Evolutionary conservation across 2,797 vertebrate genomes (phyloP).

Genomic region (Gorsachius magnificus): DNA sequence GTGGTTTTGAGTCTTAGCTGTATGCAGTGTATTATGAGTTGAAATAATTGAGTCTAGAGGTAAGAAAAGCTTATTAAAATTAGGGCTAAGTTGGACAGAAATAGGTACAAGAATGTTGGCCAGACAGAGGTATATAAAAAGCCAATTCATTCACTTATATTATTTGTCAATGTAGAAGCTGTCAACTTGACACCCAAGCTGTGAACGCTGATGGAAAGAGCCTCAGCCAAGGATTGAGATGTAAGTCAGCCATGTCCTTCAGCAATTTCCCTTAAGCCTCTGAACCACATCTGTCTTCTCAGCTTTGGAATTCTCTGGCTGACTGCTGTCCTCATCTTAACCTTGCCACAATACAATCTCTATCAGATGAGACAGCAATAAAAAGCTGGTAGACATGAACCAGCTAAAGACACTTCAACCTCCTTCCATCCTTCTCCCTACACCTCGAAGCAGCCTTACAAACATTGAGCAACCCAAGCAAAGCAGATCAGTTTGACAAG

Average conservation of each 20-base stretch:
- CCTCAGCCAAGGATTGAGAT: neutral
- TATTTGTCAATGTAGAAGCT: neutral
- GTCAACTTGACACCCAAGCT: neutral
- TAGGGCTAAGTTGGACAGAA: neutral
- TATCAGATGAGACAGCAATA: neutral
- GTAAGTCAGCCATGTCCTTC: neutral
- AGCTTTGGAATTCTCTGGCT: neutral
- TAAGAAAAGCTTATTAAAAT: neutral
- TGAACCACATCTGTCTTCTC: neutral
- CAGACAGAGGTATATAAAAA: neutral
- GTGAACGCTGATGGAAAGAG: neutral
- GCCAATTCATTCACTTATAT: neutral
- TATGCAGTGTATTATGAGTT: neutral
- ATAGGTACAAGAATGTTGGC: neutral
- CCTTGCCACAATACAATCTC: neutral
- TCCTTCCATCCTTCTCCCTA: neutral
- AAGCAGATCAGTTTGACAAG: neutral
- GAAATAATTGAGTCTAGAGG: neutral
- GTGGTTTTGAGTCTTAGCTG: neutral
- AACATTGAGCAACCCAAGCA: neutral
- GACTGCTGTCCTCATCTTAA: constrained; percentile 9
- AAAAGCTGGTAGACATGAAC: neutral
- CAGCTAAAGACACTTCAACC: neutral
- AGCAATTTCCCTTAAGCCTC: neutral
- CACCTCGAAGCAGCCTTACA: neutral